Evolutionary conservation across 2,113 vertebrate genomes (phyloP).

Genomic region (Rhagologus leucostigma): DNA sequence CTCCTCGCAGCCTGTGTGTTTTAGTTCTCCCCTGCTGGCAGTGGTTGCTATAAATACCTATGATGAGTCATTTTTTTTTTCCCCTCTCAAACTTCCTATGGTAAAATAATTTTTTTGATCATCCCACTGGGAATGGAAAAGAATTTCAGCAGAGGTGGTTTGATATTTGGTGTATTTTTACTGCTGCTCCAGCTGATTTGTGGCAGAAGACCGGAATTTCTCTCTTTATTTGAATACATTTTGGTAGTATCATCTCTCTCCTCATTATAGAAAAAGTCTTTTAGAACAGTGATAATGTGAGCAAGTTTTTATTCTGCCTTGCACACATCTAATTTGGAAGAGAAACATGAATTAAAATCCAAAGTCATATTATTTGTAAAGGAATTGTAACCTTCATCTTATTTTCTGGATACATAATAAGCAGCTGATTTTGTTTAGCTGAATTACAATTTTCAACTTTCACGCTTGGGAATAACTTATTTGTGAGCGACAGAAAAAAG

Average conservation of each 20-base stretch:
- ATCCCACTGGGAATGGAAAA: background rate
- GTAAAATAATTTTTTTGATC: background rate
- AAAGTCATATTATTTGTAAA: background rate
- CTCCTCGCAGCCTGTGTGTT: background rate
- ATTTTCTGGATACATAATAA: background rate
- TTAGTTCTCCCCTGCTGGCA: background rate
- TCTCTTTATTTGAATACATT: background rate
- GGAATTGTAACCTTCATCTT: background rate
- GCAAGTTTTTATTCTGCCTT: background rate
- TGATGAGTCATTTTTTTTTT: background rate
- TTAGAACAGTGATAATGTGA: background rate
- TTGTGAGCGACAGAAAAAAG: background rate
- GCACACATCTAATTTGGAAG: background rate
- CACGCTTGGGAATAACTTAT: background rate
- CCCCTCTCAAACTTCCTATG: background rate
- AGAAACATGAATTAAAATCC: background rate
- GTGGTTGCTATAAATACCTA: background rate
- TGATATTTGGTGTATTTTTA: background rate
- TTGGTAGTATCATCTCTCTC: background rate
- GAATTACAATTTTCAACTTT: background rate
- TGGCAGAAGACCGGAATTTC: background rate
- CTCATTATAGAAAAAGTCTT: background rate
- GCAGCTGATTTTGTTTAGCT: background rate
- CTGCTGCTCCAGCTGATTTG: background rate
- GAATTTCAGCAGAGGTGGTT: background rate